Conservation (phyloP, 2,888 invertebrate genomes). For the Pyrochroa serraticornis region DNA sequence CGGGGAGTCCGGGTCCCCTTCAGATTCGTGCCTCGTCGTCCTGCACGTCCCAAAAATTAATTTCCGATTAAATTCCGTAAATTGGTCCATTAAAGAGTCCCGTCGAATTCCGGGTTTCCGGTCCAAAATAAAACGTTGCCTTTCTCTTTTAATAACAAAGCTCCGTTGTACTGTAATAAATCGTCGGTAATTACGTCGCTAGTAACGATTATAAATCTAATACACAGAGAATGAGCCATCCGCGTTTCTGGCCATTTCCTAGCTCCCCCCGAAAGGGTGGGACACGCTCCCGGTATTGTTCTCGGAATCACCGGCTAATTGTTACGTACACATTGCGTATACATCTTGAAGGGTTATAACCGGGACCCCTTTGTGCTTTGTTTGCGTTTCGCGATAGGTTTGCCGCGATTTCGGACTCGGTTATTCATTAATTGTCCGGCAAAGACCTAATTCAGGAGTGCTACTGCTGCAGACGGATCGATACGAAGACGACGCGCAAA, state of each 20-base stretch:
- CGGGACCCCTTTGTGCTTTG: slow-evolving; percentile 16
- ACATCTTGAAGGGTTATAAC: slow-evolving; percentile 26
- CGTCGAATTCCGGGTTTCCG: slow-evolving; percentile 3
- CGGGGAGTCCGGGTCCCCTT: slow-evolving; percentile 1
- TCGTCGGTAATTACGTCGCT: slow-evolving; percentile 31
- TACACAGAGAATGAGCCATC: slow-evolving; percentile 26
- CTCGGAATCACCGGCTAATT: slow-evolving; percentile 29
- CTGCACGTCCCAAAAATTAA: slow-evolving; percentile 16
- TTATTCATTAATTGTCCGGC: slow-evolving; percentile 8
- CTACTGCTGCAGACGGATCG: neutral
- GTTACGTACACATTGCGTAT: slow-evolving; percentile 26
- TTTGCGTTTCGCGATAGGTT: slow-evolving; percentile 24
- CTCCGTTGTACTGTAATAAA: slow-evolving; percentile 31
- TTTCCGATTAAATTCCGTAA: slow-evolving; percentile 14
- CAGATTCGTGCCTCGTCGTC: neutral
- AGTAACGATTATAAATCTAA: slow-evolving; percentile 34
- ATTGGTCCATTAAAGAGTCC: slow-evolving; percentile 11
- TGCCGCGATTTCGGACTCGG: slow-evolving; percentile 10
- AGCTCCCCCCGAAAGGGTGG: slow-evolving; percentile 6
- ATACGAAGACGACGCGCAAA: neutral
- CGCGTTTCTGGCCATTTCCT: slow-evolving; percentile 7
- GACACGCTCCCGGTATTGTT: slow-evolving; percentile 20
- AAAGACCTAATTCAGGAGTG: neutral
- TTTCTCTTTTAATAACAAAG: slow-evolving; percentile 33
- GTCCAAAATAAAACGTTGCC: slow-evolving; percentile 25